These are phyloP conservation scores for Eueides isabella DNA, from an alignment of 1,140 invertebrate species.

Conservation along the genomic window DNA sequence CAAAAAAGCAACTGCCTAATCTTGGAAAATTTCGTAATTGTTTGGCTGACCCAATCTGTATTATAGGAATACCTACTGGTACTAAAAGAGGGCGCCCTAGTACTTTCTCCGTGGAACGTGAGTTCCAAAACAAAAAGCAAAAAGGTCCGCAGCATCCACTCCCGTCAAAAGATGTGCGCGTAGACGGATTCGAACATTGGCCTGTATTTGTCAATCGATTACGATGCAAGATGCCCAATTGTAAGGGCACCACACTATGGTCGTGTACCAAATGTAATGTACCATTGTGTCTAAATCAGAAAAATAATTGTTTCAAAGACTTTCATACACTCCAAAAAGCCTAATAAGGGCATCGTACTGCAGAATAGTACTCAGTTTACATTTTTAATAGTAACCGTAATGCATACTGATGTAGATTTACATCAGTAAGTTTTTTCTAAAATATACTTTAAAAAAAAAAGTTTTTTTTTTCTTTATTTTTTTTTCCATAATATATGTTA, in stretches of 20 bases:
- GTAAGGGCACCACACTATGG: conserved; percentile 51
- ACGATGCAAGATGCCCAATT: conserved; percentile 49
- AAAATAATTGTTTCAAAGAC: conserved; percentile 53
- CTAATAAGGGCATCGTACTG: conserved; percentile 43
- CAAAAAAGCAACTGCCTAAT: conserved; percentile 49
- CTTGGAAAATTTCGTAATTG: conserved; percentile 53
- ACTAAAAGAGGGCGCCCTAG: conserved; percentile 36
- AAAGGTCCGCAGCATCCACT: conserved; percentile 44
- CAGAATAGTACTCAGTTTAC: conserved; percentile 40
- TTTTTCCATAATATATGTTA: conserved; percentile 45
- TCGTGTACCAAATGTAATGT: conserved; percentile 49
- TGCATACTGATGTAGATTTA: conserved; percentile 49
- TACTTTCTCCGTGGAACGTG: conserved; percentile 39
- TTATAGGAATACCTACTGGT: conserved; percentile 41
- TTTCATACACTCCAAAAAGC: conserved; percentile 47
- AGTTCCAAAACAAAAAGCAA: conserved; percentile 43
- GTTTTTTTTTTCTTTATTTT: conserved; percentile 32
- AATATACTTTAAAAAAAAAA: conserved; percentile 38
- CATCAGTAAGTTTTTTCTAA: conserved; percentile 46
- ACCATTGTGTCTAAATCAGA: conserved; percentile 51
- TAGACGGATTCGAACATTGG: conserved; percentile 45
- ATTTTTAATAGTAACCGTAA: conserved; percentile 43
- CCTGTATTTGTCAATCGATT: conserved; percentile 44
- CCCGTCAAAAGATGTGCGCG: conserved; percentile 43
- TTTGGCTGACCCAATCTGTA: conserved; percentile 54